Evolutionary conservation across 2,113 vertebrate genomes (phyloP).

Genomic region (Gallinago media): DNA sequence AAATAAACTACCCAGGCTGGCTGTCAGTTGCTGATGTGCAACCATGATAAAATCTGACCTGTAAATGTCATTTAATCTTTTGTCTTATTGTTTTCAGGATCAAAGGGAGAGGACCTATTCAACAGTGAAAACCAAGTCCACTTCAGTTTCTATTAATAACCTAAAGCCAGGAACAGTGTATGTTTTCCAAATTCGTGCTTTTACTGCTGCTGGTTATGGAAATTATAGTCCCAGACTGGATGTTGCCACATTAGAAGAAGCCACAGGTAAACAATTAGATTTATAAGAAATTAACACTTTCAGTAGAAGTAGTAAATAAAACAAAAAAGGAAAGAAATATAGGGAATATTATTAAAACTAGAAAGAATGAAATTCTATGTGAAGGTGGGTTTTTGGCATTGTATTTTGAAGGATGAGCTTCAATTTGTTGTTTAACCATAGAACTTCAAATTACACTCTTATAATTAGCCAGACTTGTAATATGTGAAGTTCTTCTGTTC

Average conservation of each 20-base stretch:
- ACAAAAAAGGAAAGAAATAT: not conserved
- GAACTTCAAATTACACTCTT: not conserved
- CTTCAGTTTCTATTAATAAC: conserved; percentile 94
- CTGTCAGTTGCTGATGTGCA: conserved; percentile 46
- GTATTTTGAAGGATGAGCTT: not conserved
- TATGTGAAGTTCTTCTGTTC: not conserved
- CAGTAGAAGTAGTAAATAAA: not conserved
- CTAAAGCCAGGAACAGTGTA: conserved; percentile 97
- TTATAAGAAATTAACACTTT: conserved; percentile 56
- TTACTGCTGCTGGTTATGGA: conserved; percentile 95
- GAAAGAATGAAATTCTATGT: not conserved
- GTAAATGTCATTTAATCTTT: conserved; percentile 56
- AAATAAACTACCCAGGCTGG: conserved; percentile 53
- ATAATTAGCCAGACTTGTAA: not conserved
- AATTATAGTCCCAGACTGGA: conserved; percentile 94
- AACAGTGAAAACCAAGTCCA: conserved; percentile 93
- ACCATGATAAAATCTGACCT: conserved; percentile 55
- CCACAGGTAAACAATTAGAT: conserved; percentile 83
- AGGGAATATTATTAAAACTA: not conserved
- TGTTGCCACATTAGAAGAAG: conserved; percentile 95
- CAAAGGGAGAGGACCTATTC: conserved; percentile 97
- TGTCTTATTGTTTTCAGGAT: conserved; percentile 81
- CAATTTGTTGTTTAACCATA: not conserved
- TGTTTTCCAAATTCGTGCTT: conserved; percentile 97
- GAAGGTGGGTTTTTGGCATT: not conserved